phyloP scores from a whole-genome alignment of 2,113 vertebrate genomes.

The Microtus richardsoni region DNA sequence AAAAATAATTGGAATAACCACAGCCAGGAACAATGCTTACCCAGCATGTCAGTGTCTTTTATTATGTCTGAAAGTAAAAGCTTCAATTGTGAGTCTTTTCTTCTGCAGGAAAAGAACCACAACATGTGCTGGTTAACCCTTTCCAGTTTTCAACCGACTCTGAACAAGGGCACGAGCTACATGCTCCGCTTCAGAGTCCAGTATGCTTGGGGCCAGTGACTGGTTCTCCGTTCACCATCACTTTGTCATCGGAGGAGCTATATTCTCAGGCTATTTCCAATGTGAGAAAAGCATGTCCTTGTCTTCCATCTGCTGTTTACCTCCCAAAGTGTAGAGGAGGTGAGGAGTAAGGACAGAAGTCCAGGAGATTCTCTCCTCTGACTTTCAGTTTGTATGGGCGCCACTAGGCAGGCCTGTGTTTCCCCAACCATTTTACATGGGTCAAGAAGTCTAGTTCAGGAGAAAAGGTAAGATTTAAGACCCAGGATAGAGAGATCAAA shows the following conservation, averaged over 20 bases:
- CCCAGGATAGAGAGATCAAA: neutral
- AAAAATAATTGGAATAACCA: slow-evolving; percentile 85
- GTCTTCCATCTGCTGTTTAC: neutral
- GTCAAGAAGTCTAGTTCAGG: neutral
- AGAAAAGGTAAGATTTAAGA: neutral
- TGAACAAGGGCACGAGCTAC: neutral
- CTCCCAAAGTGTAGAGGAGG: neutral
- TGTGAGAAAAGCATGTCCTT: neutral
- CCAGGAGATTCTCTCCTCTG: neutral
- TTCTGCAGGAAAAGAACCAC: slow-evolving; percentile 1
- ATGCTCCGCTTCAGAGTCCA: neutral
- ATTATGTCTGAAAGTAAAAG: slow-evolving; percentile 80
- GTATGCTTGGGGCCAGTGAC: neutral
- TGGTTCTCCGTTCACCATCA: neutral
- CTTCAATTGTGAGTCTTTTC: slow-evolving; percentile 51
- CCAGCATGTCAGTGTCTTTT: slow-evolving; percentile 84
- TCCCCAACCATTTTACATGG: neutral
- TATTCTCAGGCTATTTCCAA: neutral
- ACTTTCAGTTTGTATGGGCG: neutral
- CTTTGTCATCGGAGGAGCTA: neutral
- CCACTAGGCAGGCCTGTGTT: neutral
- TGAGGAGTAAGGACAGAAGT: neutral
- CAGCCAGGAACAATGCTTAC: slow-evolving; percentile 85
- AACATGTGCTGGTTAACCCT: slow-evolving; percentile 59
- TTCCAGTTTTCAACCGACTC: neutral